Percentiles rank a stretch among this genome's conserved stretches.
Evolutionary conservation across 2,888 invertebrate species (phyloP).

Genomic region (Steinernema hermaphroditum): DNA sequence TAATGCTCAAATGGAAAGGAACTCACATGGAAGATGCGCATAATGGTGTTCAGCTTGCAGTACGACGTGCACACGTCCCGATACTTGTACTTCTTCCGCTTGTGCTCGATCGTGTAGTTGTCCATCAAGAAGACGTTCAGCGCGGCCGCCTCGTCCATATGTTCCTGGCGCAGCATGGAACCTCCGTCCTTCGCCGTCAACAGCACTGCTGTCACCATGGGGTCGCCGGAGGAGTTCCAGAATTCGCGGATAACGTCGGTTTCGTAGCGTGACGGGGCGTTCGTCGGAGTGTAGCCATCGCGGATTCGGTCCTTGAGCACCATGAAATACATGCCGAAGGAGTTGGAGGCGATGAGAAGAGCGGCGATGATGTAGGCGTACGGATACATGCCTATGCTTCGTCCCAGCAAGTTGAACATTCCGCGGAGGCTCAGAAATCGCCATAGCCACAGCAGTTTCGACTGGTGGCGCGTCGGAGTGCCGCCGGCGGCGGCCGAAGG

Average conservation of each 20-base stretch:
- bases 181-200: slow-evolving; percentile 62
- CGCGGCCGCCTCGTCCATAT: slow-evolving; percentile 55
- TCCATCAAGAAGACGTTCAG: slow-evolving; percentile 48
- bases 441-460: slow-evolving; percentile 46
- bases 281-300: slow-evolving; percentile 65
- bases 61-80: slow-evolving; percentile 60
- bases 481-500: not conserved
- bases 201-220: slow-evolving; percentile 62
- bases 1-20: not conserved
- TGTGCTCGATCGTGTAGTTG: slow-evolving; percentile 47
- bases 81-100: slow-evolving; percentile 46
- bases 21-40: slow-evolving; percentile 58
- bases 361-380: slow-evolving; percentile 33
- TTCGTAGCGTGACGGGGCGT: slow-evolving; percentile 63
- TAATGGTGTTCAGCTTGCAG: slow-evolving; percentile 59
- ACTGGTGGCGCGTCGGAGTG: slow-evolving; percentile 3
- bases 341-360: slow-evolving; percentile 26
- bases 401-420: slow-evolving; percentile 48
- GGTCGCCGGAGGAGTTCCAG: slow-evolving; percentile 59
- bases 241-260: slow-evolving; percentile 57
- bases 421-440: slow-evolving; percentile 53
- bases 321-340: slow-evolving; percentile 40
- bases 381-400: slow-evolving; percentile 23
- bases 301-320: slow-evolving; percentile 58
- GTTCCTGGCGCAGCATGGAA: slow-evolving; percentile 56